A percentile compares a stretch with the other conserved stretches of the same genome.
Conservation (phyloP, 2,888 invertebrate species). For the Andrena trimmerana region DNA sequence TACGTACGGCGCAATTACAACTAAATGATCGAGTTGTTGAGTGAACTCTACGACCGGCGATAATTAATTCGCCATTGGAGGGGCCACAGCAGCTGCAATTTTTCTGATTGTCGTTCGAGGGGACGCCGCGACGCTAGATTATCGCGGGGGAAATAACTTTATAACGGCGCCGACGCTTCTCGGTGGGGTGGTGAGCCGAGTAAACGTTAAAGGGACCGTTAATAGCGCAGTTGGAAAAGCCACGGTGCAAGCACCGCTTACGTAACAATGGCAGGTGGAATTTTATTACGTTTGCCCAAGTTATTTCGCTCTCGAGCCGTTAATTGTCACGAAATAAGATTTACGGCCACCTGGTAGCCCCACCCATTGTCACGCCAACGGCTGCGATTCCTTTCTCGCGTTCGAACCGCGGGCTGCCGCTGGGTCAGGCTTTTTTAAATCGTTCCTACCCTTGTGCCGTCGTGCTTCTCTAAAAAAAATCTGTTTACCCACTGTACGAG, state of each 20-base stretch:
- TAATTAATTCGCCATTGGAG: neutral
- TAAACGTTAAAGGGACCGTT: neutral
- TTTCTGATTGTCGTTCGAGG: neutral
- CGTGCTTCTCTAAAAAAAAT: neutral
- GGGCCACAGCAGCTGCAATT: neutral
- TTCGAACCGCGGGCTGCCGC: slow-evolving; percentile 10
- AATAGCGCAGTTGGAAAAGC: neutral
- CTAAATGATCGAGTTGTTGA: slow-evolving; percentile 1
- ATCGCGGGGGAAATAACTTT: neutral
- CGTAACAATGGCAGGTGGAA: neutral
- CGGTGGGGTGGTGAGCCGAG: neutral
- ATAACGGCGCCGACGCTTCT: neutral
- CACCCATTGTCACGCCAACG: slow-evolving; percentile 54
- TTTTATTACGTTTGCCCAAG: slow-evolving; percentile 49
- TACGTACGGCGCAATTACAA: slow-evolving; percentile 11
- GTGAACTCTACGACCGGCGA: neutral
- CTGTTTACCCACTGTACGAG: neutral
- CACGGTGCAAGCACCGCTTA: neutral
- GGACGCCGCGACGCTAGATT: no score
- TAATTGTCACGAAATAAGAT: slow-evolving; percentile 65
- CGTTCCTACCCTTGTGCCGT: neutral
- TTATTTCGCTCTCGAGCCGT: slow-evolving; percentile 35
- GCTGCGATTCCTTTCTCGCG: slow-evolving; percentile 22
- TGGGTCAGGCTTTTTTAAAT: slow-evolving; percentile 17
- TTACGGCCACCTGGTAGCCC: slow-evolving; percentile 37